Evolutionary conservation across 2,888 invertebrate species (phyloP).

Genomic region (Pharmacophagus antenor): DNA sequence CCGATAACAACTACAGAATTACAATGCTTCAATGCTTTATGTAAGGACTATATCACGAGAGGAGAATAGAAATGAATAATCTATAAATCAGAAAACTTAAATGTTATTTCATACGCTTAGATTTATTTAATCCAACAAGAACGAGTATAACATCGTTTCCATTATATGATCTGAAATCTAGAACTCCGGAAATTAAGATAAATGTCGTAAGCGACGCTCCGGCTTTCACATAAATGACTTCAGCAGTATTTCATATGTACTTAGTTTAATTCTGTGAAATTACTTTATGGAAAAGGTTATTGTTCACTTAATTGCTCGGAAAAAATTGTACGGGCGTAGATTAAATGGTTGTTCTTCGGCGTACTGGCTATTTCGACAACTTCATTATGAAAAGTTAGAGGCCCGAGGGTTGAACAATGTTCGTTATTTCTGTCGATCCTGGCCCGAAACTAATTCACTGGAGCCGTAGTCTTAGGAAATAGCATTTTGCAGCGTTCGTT

Average conservation of each 20-base stretch:
- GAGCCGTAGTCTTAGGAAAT: constrained; percentile 19
- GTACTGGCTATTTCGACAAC: constrained; percentile 50
- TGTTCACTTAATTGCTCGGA: constrained; percentile 13
- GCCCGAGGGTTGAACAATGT: constrained; percentile 44
- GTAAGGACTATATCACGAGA: no score
- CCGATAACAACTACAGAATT: no score
- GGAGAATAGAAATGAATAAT: no score
- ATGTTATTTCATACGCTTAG: neutral
- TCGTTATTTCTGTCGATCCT: constrained; percentile 45
- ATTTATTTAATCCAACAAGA: neutral
- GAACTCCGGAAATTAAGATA: constrained; percentile 22
- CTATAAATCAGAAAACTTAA: neutral
- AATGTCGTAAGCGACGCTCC: constrained; percentile 12
- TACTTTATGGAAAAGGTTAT: constrained; percentile 30
- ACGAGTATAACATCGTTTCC: constrained; percentile 12
- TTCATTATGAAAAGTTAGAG: constrained; percentile 56
- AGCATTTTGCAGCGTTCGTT: constrained; percentile 7
- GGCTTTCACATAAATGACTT: constrained; percentile 12
- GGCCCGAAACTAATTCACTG: constrained; percentile 15
- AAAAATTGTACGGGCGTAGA: constrained; percentile 38
- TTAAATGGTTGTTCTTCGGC: constrained; percentile 43
- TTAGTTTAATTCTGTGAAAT: constrained; percentile 15
- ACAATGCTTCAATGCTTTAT: no score
- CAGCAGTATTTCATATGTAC: constrained; percentile 11
- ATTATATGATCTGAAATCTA: constrained; percentile 26